phyloP scores from a whole-genome alignment of 2,888 invertebrate genomes.

The Mylabris sibirica region DNA sequence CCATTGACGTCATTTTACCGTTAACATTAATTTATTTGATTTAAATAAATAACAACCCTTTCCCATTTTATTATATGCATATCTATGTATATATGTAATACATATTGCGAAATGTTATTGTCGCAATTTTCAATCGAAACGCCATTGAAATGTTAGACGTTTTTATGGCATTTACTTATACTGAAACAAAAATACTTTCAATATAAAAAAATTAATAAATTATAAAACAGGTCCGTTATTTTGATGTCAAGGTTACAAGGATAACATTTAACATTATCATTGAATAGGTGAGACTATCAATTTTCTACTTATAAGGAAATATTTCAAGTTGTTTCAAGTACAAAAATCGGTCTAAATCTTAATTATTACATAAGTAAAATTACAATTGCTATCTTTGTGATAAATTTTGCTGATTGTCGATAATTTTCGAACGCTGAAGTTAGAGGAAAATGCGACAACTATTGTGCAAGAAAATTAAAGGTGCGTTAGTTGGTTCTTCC shows the following conservation, averaged over 20 bases:
- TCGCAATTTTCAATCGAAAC: not conserved
- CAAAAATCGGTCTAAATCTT: not conserved
- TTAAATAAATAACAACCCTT: not conserved
- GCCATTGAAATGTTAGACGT: slow-evolving; percentile 13
- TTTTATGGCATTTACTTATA: slow-evolving; percentile 26
- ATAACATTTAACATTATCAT: slow-evolving; percentile 17
- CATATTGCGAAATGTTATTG: not conserved
- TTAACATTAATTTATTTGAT: not conserved
- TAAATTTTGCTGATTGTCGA: too few relatives aligned
- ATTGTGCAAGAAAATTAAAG: too few relatives aligned
- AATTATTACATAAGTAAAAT: not conserved
- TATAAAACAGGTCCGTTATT: slow-evolving; percentile 25
- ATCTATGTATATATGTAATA: too few relatives aligned
- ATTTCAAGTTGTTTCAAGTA: not conserved
- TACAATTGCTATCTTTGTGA: not conserved
- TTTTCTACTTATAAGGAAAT: slow-evolving; percentile 32
- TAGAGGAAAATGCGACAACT: too few relatives aligned
- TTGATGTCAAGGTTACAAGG: slow-evolving; percentile 31
- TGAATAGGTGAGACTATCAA: slow-evolving; percentile 8
- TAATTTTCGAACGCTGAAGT: too few relatives aligned
- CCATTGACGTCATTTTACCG: slow-evolving; percentile 6
- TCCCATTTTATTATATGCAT: slow-evolving; percentile 5
- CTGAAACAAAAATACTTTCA: slow-evolving; percentile 4
- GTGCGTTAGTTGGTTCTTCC: too few relatives aligned
- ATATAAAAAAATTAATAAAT: slow-evolving; percentile 20